Conservation (phyloP, 2,888 invertebrate genomes). For the Dorcus parallelipipedus region DNA sequence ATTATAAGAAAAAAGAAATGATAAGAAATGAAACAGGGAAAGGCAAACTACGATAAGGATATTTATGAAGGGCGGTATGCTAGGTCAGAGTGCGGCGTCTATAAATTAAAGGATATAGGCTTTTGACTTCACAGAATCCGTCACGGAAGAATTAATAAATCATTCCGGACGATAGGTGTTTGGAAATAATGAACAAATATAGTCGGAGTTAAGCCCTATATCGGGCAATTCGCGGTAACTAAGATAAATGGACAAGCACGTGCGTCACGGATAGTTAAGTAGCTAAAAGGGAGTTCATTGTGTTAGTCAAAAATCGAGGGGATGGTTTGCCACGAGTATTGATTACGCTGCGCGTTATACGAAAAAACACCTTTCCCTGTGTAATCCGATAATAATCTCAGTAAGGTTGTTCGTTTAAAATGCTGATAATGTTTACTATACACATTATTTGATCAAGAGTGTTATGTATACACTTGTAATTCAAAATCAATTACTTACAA, state of each 20-base stretch:
- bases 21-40: too few relatives aligned
- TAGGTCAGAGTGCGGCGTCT: not conserved
- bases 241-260: not conserved
- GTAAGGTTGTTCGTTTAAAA: too few relatives aligned
- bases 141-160: constrained; percentile 2
- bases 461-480: too few relatives aligned
- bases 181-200: constrained; percentile 3
- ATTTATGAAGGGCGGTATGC: not conserved
- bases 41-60: not conserved
- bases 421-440: too few relatives aligned
- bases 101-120: not conserved
- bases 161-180: constrained; percentile 1
- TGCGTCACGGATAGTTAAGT: not conserved
- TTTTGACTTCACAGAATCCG: constrained; percentile 1
- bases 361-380: not conserved
- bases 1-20: too few relatives aligned
- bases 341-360: too few relatives aligned
- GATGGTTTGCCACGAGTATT: too few relatives aligned
- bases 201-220: constrained; percentile 2
- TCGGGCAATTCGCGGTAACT: not conserved
- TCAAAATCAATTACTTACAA: too few relatives aligned
- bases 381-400: too few relatives aligned
- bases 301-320: constrained; percentile 1
- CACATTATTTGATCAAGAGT: too few relatives aligned
- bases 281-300: not conserved